Conservation (phyloP, 2,888 invertebrate genomes). For the Hoplodrina blanda region DNA sequence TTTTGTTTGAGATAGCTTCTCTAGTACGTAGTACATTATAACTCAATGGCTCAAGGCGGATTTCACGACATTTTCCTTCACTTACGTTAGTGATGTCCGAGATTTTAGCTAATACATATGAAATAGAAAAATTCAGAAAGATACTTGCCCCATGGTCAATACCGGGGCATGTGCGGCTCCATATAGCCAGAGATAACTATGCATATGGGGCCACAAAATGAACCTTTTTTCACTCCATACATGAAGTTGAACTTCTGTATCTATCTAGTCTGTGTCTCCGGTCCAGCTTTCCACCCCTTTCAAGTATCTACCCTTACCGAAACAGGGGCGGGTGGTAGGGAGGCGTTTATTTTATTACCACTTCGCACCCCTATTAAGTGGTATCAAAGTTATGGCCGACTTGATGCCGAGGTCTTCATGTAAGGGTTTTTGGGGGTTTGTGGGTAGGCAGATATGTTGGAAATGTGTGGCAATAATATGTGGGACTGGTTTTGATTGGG, state of each 20-base stretch:
- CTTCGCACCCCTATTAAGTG: slow-evolving; percentile 61
- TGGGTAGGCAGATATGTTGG: slow-evolving; percentile 12
- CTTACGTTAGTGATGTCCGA: too few relatives aligned
- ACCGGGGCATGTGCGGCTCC: too few relatives aligned
- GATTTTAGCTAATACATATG: too few relatives aligned
- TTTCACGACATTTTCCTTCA: too few relatives aligned
- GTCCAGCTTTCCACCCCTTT: slow-evolving; percentile 8
- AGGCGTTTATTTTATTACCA: slow-evolving; percentile 61
- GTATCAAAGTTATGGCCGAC: slow-evolving; percentile 52
- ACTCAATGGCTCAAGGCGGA: too few relatives aligned
- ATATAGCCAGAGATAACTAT: too few relatives aligned
- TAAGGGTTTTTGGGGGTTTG: slow-evolving; percentile 14
- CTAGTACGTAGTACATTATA: too few relatives aligned
- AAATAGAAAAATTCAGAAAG: too few relatives aligned
- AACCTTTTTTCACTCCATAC: too few relatives aligned
- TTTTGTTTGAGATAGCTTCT: too few relatives aligned
- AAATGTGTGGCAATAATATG: neutral
- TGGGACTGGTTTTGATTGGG: neutral
- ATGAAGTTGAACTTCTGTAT: slow-evolving; percentile 7
- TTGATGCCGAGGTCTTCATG: slow-evolving; percentile 52
- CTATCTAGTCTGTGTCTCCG: neutral
- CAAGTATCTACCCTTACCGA: slow-evolving; percentile 25
- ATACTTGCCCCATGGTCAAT: too few relatives aligned
- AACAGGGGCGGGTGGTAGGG: slow-evolving; percentile 1
- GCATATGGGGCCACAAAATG: too few relatives aligned